A percentile compares a stretch with the other conserved stretches of the same genome.
Conservation (phyloP, 1,140 invertebrate genomes). For the Platyscapa corneri region DNA sequence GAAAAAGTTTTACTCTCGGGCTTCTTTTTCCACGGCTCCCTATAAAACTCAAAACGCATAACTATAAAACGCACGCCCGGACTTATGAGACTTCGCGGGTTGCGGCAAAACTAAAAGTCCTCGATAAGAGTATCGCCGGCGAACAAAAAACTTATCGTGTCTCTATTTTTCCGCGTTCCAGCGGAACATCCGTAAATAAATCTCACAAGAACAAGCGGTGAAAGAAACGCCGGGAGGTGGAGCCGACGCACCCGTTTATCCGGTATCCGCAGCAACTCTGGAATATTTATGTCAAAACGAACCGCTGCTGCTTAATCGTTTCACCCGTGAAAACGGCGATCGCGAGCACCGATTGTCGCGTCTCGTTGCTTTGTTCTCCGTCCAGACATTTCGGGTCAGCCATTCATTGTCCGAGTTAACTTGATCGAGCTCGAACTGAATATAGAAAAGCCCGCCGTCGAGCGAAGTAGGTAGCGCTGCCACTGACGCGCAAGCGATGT, state of each 20-base stretch:
- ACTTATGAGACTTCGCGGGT: not conserved
- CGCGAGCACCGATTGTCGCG: too few species aligned
- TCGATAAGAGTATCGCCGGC: not conserved
- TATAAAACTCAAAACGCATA: not conserved
- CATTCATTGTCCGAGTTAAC: not conserved
- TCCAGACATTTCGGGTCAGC: slow-evolving; percentile 15
- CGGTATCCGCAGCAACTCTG: not conserved
- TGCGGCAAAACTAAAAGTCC: not conserved
- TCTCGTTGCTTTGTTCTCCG: not conserved
- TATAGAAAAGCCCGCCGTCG: slow-evolving; percentile 30
- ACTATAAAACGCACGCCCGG: slow-evolving; percentile 9
- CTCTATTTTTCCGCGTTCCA: not conserved
- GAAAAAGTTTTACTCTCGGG: not conserved
- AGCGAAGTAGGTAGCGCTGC: slow-evolving; percentile 68
- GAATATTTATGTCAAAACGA: not conserved
- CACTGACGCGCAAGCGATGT: slow-evolving; percentile 62
- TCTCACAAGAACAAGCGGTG: not conserved
- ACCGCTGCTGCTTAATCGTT: not conserved
- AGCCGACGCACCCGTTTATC: too few species aligned
- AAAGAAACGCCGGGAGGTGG: not conserved
- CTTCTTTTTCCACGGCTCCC: not conserved
- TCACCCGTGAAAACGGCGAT: not conserved
- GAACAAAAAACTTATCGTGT: not conserved
- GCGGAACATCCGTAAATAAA: not conserved
- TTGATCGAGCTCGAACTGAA: slow-evolving; percentile 32